These are phyloP conservation scores for Aphidius ervi DNA, from an alignment of 1,140 invertebrate species.

Conservation along the genomic window DNA sequence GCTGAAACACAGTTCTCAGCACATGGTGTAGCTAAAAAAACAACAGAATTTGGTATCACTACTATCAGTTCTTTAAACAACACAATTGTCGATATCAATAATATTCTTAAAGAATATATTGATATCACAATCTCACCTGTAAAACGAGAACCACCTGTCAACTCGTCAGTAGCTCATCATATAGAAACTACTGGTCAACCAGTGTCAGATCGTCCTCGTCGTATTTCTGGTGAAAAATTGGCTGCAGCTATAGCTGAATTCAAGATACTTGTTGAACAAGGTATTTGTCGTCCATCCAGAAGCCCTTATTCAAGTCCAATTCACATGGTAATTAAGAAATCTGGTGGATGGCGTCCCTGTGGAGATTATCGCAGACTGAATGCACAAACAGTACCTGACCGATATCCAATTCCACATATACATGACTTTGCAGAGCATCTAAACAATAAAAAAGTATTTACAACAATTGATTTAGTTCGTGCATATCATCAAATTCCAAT, in stretches of 20 bases:
- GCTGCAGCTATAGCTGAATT: slow-evolving; percentile 15
- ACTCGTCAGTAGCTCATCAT: slow-evolving; percentile 7
- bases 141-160: not conserved
- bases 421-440: slow-evolving; percentile 39
- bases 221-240: slow-evolving; percentile 30
- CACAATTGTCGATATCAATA: not conserved
- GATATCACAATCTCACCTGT: not conserved
- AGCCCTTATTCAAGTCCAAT: slow-evolving; percentile 43
- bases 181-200: slow-evolving; percentile 30
- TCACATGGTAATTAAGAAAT: slow-evolving; percentile 37
- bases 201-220: slow-evolving; percentile 24
- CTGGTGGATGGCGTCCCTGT: slow-evolving; percentile 32
- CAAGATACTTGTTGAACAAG: too few species aligned
- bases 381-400: slow-evolving; percentile 32
- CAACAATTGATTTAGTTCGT: slow-evolving; percentile 39
- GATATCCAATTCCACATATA: slow-evolving; percentile 31
- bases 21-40: not conserved
- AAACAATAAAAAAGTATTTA: slow-evolving; percentile 34
- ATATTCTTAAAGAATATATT: not conserved
- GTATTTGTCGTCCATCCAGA: not conserved
- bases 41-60: slow-evolving; percentile 6
- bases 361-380: slow-evolving; percentile 45
- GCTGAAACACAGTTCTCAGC: not conserved
- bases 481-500: slow-evolving; percentile 50
- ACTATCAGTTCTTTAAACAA: not conserved